Conservation (phyloP, 2,113 vertebrate genomes). For the Phylloscopus trochilus region DNA sequence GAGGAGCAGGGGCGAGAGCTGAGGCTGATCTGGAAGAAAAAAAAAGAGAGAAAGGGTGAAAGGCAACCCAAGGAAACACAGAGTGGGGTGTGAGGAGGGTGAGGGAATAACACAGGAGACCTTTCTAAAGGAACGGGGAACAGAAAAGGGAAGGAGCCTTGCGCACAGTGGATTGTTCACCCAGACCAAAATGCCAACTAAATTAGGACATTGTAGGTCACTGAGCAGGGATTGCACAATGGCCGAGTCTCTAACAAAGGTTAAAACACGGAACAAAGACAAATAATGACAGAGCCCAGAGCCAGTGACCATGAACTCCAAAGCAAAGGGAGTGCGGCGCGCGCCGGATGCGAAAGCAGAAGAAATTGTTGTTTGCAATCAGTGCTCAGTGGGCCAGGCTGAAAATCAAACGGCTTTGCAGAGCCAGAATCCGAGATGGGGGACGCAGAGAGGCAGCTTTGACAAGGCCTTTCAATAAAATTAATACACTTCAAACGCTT, state of each 20-base stretch:
- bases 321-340: background rate
- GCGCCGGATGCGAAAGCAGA: background rate
- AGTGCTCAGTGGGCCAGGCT: conserved; percentile 30
- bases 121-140: background rate
- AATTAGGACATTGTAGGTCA: conserved; percentile 53
- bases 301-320: conserved; percentile 58
- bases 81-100: background rate
- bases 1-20: background rate
- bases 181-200: conserved; percentile 41
- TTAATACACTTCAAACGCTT: background rate
- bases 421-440: background rate
- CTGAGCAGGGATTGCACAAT: conserved; percentile 43
- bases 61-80: background rate
- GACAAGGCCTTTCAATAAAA: background rate
- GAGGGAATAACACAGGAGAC: background rate
- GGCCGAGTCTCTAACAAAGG: conserved; percentile 51
- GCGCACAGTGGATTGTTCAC: background rate
- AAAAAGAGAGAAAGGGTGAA: background rate
- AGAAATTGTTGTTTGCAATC: conserved; percentile 50
- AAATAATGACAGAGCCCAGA: conserved; percentile 45
- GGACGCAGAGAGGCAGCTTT: background rate
- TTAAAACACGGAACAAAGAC: conserved; percentile 60
- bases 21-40: background rate
- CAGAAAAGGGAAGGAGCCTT: background rate
- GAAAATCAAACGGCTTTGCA: conserved; percentile 22